Evolutionary conservation across 2,113 vertebrate species (phyloP).

Genomic region (Zingel zingel): DNA sequence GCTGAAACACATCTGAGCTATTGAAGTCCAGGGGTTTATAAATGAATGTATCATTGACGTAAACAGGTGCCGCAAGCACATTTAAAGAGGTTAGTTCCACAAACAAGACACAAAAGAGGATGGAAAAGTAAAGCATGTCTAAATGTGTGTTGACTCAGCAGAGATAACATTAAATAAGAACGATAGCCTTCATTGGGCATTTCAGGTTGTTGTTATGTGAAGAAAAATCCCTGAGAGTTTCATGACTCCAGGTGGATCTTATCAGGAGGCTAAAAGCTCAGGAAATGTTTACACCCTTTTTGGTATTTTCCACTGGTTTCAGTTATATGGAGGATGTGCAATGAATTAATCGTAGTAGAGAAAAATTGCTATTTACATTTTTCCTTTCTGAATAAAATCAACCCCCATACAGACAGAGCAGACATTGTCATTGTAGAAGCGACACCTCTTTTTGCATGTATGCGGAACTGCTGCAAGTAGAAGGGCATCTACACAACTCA

Average conservation of each 20-base stretch:
- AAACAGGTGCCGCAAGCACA: no score
- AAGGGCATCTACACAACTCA: background rate
- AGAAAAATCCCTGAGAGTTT: background rate
- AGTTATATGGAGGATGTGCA: background rate
- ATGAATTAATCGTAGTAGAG: background rate
- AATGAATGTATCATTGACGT: no score
- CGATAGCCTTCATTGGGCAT: background rate
- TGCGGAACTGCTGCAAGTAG: background rate
- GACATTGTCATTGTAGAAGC: background rate
- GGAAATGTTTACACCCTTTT: background rate
- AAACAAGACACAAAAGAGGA: background rate
- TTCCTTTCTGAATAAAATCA: background rate
- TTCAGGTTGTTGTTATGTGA: background rate
- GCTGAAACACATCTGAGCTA: no score
- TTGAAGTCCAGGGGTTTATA: no score
- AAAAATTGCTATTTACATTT: background rate
- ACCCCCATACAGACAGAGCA: background rate
- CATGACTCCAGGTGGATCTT: slow-evolving; percentile 51
- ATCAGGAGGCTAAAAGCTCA: slow-evolving; percentile 26
- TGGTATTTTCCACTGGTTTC: background rate
- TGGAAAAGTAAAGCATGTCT: background rate
- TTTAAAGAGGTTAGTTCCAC: background rate
- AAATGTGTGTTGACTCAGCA: background rate
- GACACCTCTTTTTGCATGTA: background rate
- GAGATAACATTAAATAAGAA: background rate